Base-by-base conservation (phyloP, 2,888 invertebrate species). In the Acanthosepion lycidas region DNA sequence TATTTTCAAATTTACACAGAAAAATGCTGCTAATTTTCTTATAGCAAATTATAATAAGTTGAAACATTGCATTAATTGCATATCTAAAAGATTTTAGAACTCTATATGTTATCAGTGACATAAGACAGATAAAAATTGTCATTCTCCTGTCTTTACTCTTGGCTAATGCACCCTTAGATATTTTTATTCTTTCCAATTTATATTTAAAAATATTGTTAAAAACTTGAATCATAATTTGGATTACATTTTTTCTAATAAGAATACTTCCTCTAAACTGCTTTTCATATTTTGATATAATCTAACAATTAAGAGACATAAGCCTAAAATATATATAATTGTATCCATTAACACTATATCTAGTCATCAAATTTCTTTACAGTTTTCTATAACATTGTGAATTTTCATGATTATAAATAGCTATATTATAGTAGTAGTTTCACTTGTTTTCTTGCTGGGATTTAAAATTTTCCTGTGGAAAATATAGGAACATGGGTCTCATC, bases 1-100 rank as follows among this genome's bases (percentile, higher is more conserved):
- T 78, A n/a, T 78, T 78, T 78, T 78, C 78, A 78, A n/a, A 78
- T 78, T 78, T n/a, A n/a, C 78, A 78, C 78, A 78, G n/a, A 78
- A 78, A 78, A n/a, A 78, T n/a, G 9, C 28, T 59, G 23, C 59
- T 59, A 23, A 59, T 59, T 59, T 59, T 59, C 59, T 59, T 59
- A 23, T 59, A 59, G 59, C 59, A 59, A 59, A 59, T 59, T 20
- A 59, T 59, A 55, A 55, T 33, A 42, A 42, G 42, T 42, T 42
- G 2, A 42, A 42, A 42, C 42, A 42, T 55, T 51, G 51, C 26
- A 64, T 64, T 64, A n/a, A n/a, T n/a, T 78, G 15, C 78, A 78
- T n/a, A 78, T 78, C 12, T 23, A 78, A n/a, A 78, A 59, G 20
- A n/a, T 33, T 78, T 33, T 78, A 15, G 78, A 78, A 78, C 8